Conservation (phyloP, 2,113 vertebrate genomes). For the Pelodiscus sinensis region DNA sequence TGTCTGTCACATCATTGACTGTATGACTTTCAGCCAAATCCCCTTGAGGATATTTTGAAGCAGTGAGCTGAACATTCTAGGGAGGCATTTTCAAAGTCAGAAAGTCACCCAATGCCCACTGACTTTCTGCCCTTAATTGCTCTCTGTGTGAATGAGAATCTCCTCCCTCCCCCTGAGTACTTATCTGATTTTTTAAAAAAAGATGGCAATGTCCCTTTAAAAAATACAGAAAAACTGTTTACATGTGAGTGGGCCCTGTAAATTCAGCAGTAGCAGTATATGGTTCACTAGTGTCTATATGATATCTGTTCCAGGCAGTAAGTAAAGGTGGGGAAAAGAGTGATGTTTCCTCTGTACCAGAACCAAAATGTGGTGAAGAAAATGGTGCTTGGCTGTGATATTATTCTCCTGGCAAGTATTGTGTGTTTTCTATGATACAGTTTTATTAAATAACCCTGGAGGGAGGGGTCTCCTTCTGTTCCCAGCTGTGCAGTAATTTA, state of each 20-base stretch:
- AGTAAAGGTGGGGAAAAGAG: neutral
- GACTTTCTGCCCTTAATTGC: neutral
- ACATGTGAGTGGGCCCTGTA: neutral
- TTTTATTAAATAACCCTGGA: neutral
- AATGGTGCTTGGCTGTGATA: rapidly evolving
- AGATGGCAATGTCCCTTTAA: neutral
- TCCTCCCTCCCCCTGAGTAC: neutral
- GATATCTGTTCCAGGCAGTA: neutral
- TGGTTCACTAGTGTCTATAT: neutral
- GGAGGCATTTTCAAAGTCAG: neutral
- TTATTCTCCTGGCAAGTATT: neutral
- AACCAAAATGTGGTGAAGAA: neutral
- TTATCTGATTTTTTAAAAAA: neutral
- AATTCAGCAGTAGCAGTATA: neutral
- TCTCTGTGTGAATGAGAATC: neutral
- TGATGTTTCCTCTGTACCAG: neutral
- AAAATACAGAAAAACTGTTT: neutral
- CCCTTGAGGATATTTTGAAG: neutral
- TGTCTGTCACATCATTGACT: neutral
- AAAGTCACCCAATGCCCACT: neutral
- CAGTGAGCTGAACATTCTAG: neutral
- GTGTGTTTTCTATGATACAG: neutral
- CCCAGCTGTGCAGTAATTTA: neutral
- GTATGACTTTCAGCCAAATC: neutral
- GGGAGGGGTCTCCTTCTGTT: neutral